Evolutionary conservation across 2,888 invertebrate genomes (phyloP).

Genomic region (Lasiommata megera): DNA sequence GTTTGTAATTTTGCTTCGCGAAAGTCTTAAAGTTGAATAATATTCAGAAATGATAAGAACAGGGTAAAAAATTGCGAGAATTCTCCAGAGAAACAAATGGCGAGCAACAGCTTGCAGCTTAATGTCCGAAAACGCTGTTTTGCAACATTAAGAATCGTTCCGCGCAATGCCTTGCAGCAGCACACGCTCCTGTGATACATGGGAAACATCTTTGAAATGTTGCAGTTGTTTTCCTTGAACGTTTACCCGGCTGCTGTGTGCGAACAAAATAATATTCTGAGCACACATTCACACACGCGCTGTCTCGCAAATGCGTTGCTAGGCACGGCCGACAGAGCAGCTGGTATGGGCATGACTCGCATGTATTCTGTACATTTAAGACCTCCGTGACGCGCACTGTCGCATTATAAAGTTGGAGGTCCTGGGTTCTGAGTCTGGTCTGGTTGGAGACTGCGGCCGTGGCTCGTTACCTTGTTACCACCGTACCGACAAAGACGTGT

Average conservation of each 20-base stretch:
- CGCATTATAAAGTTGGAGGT: too few species aligned
- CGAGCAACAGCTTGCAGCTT: constrained; percentile 28
- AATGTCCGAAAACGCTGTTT: constrained; percentile 29
- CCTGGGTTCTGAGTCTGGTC: too few species aligned
- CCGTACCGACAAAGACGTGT: too few species aligned
- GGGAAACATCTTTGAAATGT: constrained; percentile 20
- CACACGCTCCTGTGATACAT: constrained; percentile 25
- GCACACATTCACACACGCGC: background rate
- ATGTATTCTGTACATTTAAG: too few species aligned
- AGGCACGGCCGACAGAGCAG: too few species aligned
- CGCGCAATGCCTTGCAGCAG: constrained; percentile 26
- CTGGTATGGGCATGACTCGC: too few species aligned
- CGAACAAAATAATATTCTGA: background rate
- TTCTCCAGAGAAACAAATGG: constrained; percentile 26
- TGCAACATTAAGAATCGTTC: constrained; percentile 24
- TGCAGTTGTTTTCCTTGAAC: constrained; percentile 18
- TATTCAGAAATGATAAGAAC: constrained; percentile 3
- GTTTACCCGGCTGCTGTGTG: background rate
- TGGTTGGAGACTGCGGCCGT: too few species aligned
- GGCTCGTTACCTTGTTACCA: too few species aligned
- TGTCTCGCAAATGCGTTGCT: too few species aligned
- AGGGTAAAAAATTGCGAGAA: constrained; percentile 20
- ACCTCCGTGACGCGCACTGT: too few species aligned
- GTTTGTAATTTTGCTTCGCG: background rate
- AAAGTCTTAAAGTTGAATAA: background rate